phyloP scores from a whole-genome alignment of 2,113 vertebrate species.

The Ictalurus furcatus region DNA sequence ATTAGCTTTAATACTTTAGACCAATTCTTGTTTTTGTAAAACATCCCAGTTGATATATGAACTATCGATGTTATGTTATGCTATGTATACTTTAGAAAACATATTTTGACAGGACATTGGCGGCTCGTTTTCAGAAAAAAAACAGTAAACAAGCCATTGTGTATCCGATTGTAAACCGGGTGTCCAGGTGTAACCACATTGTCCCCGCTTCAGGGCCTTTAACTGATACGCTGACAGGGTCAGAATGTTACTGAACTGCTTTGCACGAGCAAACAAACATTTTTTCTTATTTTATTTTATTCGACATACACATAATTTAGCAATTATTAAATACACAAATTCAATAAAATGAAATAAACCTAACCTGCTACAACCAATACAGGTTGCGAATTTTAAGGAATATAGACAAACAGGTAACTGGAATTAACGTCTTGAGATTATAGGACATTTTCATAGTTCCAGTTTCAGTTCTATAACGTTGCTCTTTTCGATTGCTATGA shows the following conservation, averaged over 20 bases:
- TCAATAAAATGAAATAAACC: background rate
- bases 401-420: background rate
- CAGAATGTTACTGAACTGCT: background rate
- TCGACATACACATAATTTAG: background rate
- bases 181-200: background rate
- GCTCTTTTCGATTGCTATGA: background rate
- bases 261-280: background rate
- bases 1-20: no score
- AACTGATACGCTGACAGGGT: background rate
- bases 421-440: background rate
- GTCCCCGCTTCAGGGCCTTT: background rate
- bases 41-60: background rate
- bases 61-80: background rate
- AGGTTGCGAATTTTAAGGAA: background rate
- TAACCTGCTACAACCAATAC: background rate
- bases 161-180: background rate
- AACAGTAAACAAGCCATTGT: background rate
- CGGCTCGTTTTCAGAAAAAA: background rate
- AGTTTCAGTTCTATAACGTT: background rate
- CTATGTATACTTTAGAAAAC: background rate
- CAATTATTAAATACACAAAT: background rate
- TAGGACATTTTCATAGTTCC: background rate
- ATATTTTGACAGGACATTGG: background rate
- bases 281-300: background rate
- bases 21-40: background rate